These are phyloP conservation scores for Oxygymnocypris stewartii DNA, from an alignment of 2,113 vertebrate genomes.

Conservation along the genomic window DNA sequence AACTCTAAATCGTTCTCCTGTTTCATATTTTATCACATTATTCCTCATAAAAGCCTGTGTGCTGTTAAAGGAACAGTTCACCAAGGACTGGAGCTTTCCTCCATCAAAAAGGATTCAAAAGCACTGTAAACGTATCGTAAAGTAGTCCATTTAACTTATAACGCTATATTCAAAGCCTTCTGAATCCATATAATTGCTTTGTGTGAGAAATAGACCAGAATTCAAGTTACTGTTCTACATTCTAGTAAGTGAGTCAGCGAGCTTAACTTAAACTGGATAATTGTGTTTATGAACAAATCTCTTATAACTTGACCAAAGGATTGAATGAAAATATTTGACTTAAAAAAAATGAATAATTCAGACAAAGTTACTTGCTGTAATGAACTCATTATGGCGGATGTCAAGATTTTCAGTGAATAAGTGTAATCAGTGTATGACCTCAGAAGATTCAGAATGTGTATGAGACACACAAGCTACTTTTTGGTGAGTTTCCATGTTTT, in stretches of 20 bases:
- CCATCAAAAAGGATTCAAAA: background rate
- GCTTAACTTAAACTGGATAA: background rate
- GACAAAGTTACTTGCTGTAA: background rate
- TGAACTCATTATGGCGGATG: background rate
- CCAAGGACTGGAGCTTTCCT: background rate
- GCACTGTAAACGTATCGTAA: background rate
- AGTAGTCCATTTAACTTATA: background rate
- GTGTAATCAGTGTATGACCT: background rate
- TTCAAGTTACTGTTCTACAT: background rate
- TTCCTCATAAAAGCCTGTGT: slow-evolving; percentile 1
- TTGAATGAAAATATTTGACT: background rate
- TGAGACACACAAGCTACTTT: no score
- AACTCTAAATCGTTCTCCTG: background rate
- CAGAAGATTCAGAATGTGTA: no score
- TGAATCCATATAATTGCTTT: background rate
- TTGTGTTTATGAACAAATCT: background rate
- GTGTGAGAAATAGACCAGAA: background rate
- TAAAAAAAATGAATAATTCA: background rate
- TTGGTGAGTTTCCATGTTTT: no score
- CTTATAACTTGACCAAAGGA: background rate
- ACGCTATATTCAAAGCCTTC: background rate
- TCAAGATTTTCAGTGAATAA: background rate
- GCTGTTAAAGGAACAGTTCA: background rate
- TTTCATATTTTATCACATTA: slow-evolving; percentile 11
- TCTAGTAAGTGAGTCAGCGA: background rate